These are phyloP conservation scores for Thymelicus lineola DNA, from an alignment of 2,888 invertebrate species.

Conservation along the genomic window DNA sequence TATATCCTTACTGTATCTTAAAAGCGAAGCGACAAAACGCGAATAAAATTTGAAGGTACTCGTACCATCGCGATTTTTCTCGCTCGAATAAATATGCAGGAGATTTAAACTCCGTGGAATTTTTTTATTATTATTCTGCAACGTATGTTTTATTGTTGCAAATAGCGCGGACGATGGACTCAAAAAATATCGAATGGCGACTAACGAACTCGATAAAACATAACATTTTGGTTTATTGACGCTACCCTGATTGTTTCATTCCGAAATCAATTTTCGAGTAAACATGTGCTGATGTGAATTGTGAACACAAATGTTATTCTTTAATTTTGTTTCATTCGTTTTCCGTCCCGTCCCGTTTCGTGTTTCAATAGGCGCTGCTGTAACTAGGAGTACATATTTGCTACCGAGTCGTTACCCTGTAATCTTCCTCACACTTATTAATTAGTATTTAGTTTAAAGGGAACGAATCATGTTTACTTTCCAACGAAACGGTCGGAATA, in stretches of 20 bases:
- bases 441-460: constrained; percentile 67
- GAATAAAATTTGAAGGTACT: constrained; percentile 15
- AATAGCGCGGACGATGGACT: constrained; percentile 29
- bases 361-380: constrained; percentile 21
- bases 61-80: constrained; percentile 20
- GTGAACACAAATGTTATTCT: constrained; percentile 36
- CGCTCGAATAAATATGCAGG: constrained; percentile 12
- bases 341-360: constrained; percentile 6
- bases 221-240: constrained; percentile 35
- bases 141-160: constrained; percentile 36
- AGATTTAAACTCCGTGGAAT: constrained; percentile 22
- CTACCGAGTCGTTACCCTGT: constrained; percentile 48
- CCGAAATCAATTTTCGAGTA: constrained; percentile 35
- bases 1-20: too few relatives aligned
- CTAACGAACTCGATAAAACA: constrained; percentile 37
- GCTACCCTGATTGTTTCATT: constrained; percentile 36
- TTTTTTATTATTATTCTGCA: constrained; percentile 29
- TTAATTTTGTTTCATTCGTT: constrained; percentile 29
- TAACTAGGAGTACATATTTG: constrained; percentile 14
- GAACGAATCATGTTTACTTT: constrained; percentile 74
- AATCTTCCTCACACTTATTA: constrained; percentile 66
- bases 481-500: constrained; percentile 70
- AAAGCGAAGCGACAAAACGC: constrained; percentile 11
- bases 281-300: constrained; percentile 31
- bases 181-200: constrained; percentile 32